Evolutionary conservation across 2,113 vertebrate genomes (phyloP), one percentile per base, ranked within the genome.

Genomic region (Ammodytes marinus): DNA sequence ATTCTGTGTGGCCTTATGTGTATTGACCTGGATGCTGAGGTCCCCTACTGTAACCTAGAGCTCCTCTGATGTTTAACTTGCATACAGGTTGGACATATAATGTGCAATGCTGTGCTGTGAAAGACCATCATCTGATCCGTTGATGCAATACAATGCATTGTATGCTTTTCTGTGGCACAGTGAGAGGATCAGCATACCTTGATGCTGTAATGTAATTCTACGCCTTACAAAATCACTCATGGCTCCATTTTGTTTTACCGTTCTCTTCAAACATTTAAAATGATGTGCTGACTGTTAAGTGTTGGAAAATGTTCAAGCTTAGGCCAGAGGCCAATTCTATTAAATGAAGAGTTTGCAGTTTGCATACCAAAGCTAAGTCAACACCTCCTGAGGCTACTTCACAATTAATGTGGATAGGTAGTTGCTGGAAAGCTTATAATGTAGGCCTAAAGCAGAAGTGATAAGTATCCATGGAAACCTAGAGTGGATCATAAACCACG

Each of bases 101-200:
- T 39, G 17, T 1, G 7, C n/a, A n/a, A n/a, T n/a, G n/a, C n/a
- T n/a, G 9, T 55, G 73, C 40, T 55, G 15, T 67, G 17, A 42
- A 42, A 11, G 7, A 57, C 50, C 11, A 9, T n/a, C 7, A 42
- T 47, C 15, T 55, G 9, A 47, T 40, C 19, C 9, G 35, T 12
- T 15, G 47, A 27, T 15, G 55, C 45, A 27, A 35, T 35, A 1
- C 6, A 14, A 6, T 2, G 11, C 58, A 2, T 52, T 27, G 15
- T 19, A 0, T 6, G 35, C 6, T 19, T 42, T 50, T 4, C 6
- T 3, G n/a, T n/a, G n/a, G n/a, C n/a, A n/a, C n/a, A n/a, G n/a
- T n/a, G n/a, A n/a, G n/a, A n/a, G n/a, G n/a, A n/a, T n/a, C n/a
- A n/a, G n/a, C n/a, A 6, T 14, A 15, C 42, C 4, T 59, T n/a